Base-by-base conservation (phyloP, 2,113 vertebrate genomes). In the Pionites leucogaster region DNA sequence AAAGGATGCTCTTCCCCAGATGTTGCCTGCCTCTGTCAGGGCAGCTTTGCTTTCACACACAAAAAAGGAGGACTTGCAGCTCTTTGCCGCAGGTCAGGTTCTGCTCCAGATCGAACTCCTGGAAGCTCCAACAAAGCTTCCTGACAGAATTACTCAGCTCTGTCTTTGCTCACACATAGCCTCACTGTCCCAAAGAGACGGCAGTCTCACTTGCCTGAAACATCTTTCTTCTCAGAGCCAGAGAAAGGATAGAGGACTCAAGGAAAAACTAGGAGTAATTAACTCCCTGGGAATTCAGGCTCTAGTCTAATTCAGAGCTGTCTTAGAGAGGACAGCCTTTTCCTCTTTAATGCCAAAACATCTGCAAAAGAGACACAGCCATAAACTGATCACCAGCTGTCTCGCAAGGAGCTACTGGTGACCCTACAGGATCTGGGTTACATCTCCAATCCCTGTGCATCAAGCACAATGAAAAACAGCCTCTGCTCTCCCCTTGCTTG, bases 401-500 rank as follows among this genome's bases (percentile, higher is more conserved):
- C 44, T 55, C 78, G 20, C 27, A 62, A 59, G 82, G 11, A 90
- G n/a, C 50, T 81, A 1, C 67, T 35, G 69, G 60, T 35, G 55
- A 76, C 42, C 29, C 17, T 50, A 6, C 44, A 75, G 70, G 53
- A 86, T 80, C 22, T 65, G 67, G 25, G 12, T 53, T 71, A 3
- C 19, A 42, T 6, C 44, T 47, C 42, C 55, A 70, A 11, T 11
- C 39, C 84, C 59, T 23, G 25, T 67, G 53, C 60, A 31, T 28
- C 16, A 63, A 70, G 57, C 35, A 47, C 42, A 29, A 29, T 7
- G 49, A n/a, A 59, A 82, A 63, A 19, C 47, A 37, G 24, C 5
- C 60, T 33, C 4, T 2, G 52, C 35, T 57, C 42, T 72, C 39
- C 18, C 9, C 55, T 53, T 3, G 1, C 59, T 59, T 2, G 0